phyloP scores from a whole-genome alignment of 2,113 vertebrate genomes.

The Ciconia stormi region DNA sequence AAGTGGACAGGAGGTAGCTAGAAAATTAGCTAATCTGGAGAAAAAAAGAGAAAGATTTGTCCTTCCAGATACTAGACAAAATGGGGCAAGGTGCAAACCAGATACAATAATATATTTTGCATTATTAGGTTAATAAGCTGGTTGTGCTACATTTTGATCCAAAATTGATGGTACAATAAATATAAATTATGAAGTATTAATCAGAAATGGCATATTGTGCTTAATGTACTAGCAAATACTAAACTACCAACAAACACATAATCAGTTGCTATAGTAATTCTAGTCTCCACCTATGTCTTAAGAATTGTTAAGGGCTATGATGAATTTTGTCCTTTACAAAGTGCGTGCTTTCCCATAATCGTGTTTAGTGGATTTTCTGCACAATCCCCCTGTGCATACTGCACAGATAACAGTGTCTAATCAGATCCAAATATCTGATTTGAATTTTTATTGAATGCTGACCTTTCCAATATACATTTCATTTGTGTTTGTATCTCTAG shows the following conservation, averaged over 20 bases:
- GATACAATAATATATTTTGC: neutral
- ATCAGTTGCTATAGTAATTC: slow-evolving; percentile 55
- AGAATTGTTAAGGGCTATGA: neutral
- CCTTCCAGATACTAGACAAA: neutral
- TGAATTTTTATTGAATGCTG: slow-evolving; percentile 45
- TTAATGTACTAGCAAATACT: neutral
- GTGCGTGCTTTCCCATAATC: neutral
- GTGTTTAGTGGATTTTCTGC: slow-evolving; percentile 9
- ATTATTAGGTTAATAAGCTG: neutral
- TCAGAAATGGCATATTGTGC: neutral
- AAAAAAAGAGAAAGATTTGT: neutral
- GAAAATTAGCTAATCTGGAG: neutral
- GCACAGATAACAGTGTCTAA: neutral
- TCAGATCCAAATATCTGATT: slow-evolving; percentile 16
- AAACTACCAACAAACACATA: neutral
- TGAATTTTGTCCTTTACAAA: slow-evolving; percentile 18
- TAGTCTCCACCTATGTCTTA: neutral
- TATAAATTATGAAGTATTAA: slow-evolving; percentile 18
- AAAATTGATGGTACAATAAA: neutral
- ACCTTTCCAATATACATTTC: neutral
- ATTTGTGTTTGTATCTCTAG: neutral
- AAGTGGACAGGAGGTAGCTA: neutral
- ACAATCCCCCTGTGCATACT: neutral
- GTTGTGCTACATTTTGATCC: neutral
- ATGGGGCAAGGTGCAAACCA: neutral